Base-by-base conservation (phyloP, 2,797 vertebrate species). In the Gymnoscopelus braueri region DNA sequence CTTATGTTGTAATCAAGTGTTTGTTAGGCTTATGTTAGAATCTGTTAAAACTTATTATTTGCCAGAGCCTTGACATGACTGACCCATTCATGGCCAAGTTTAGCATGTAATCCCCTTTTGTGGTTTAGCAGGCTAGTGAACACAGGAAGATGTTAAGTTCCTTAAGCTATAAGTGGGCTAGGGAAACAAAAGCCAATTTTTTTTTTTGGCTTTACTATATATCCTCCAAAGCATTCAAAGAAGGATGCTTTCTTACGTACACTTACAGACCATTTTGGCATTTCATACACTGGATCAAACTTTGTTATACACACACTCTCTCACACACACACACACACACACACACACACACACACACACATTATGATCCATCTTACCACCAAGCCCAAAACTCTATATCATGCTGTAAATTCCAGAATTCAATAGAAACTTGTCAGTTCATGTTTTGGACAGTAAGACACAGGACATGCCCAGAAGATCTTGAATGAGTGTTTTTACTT, bases 141-240 rank as follows among this genome's bases (percentile, higher is more conserved):
- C 48, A 14, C 56, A 51, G 24, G 15, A 59, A 77, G 73, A 78
- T 60, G 14, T 44, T 29, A 54, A 47, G 69, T 83, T 74, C 76
- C 62, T 66, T 58, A 80, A 64, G 57, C 58, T 67, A 78, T 72
- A 74, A 71, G 71, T 62, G 54, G 66, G n/a, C n/a, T 14, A 65
- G 63, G 52, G 54, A 57, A 48, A 79, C 79, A 84, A 76, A 80
- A 65, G 58, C 63, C 29, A 47, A 57, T 77, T 78, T 82, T 66
- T 63, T 66, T 63, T 60, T 47, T 68, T 69, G 44, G n/a, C 24
- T 51, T n/a, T 56, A 58, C 19, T 54, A 19, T 19, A 19, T 19
- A 19, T 19, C 1, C 19, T 19, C 19, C 19, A 19, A 19, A 19
- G 19, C 19, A 19, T 19, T 19, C 19, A 19, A 19, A 19, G 19